A percentile compares a stretch with the other conserved stretches of the same genome.
Evolutionary conservation across 1,140 invertebrate genomes (phyloP).

Genomic region (Schmidtea mediterranea): DNA sequence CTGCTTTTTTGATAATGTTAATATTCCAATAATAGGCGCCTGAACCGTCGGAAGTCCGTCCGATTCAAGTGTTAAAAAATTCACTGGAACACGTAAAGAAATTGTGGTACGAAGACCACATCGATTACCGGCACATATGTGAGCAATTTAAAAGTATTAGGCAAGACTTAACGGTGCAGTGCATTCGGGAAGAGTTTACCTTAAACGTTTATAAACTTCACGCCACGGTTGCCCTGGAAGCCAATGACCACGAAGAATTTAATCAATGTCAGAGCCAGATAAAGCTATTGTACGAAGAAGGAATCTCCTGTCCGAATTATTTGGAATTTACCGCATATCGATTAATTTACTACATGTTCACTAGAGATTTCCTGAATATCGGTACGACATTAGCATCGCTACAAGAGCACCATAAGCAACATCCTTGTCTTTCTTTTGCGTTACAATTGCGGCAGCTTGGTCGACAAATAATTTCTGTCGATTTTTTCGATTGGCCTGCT

Average conservation of each 20-base stretch:
- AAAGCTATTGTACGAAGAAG: slow-evolving; percentile 43
- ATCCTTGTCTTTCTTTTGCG: slow-evolving; percentile 57
- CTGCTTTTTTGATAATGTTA: too few relatives aligned
- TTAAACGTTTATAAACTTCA: slow-evolving; percentile 91
- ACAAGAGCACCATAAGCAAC: slow-evolving; percentile 43
- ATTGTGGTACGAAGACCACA: not conserved
- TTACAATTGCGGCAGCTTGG: slow-evolving; percentile 64
- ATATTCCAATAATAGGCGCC: not conserved
- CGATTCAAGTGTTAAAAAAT: not conserved
- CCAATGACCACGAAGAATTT: slow-evolving; percentile 79
- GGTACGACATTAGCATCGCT: slow-evolving; percentile 58
- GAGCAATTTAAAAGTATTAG: slow-evolving; percentile 92
- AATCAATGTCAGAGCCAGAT: slow-evolving; percentile 95
- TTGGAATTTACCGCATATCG: slow-evolving; percentile 75
- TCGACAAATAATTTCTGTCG: slow-evolving; percentile 58
- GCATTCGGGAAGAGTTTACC: slow-evolving; percentile 67
- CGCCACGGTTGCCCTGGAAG: slow-evolving; percentile 68
- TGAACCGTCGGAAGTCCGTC: slow-evolving; percentile 1
- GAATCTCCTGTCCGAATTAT: slow-evolving; percentile 37
- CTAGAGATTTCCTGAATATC: slow-evolving; percentile 44
- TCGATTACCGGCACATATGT: slow-evolving; percentile 42
- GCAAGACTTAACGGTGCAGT: slow-evolving; percentile 92
- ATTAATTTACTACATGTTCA: slow-evolving; percentile 85
- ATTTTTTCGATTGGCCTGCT: slow-evolving; percentile 61
- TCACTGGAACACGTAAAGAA: not conserved